Percentiles rank a stretch among this genome's conserved stretches.
Evolutionary conservation across 2,113 vertebrate species (phyloP).

Genomic region (Archocentrus centrarchus): DNA sequence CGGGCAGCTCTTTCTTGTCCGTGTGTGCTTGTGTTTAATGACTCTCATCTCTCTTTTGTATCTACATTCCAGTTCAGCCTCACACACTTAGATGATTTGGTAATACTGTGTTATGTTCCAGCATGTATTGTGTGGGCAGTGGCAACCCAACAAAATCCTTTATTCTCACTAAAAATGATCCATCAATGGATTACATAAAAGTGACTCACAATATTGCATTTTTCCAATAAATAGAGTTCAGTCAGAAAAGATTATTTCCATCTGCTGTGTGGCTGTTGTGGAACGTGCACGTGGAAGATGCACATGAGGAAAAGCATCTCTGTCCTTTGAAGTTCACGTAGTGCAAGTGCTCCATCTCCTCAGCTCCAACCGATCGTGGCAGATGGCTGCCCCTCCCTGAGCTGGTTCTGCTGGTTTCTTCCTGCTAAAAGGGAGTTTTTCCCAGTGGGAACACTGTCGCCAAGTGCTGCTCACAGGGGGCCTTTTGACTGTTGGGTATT

Average conservation of each 20-base stretch:
- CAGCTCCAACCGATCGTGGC: no score
- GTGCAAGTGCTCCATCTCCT: no score
- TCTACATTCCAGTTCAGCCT: slow-evolving; percentile 24
- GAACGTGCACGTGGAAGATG: no score
- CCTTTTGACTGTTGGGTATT: no score
- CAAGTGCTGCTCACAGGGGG: no score
- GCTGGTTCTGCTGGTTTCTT: no score
- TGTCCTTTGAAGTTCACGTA: no score
- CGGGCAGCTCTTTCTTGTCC: neutral
- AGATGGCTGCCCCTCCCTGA: no score
- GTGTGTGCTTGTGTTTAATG: neutral
- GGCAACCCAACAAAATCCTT: neutral
- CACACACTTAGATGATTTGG: neutral
- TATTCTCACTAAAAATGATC: neutral
- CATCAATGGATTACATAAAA: neutral
- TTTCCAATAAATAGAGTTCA: neutral
- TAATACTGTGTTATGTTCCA: slow-evolving; percentile 9
- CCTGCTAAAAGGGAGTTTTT: no score
- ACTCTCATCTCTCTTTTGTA: neutral
- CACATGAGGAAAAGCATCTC: no score
- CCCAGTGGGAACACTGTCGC: no score
- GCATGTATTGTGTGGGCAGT: slow-evolving; percentile 1
- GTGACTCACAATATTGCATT: neutral
- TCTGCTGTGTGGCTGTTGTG: neutral
- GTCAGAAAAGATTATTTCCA: neutral